A percentile compares a stretch with the other conserved stretches of the same genome.
These are phyloP conservation scores for Portunus trituberculatus DNA, from an alignment of 1,140 invertebrate genomes.

Conservation along the genomic window DNA sequence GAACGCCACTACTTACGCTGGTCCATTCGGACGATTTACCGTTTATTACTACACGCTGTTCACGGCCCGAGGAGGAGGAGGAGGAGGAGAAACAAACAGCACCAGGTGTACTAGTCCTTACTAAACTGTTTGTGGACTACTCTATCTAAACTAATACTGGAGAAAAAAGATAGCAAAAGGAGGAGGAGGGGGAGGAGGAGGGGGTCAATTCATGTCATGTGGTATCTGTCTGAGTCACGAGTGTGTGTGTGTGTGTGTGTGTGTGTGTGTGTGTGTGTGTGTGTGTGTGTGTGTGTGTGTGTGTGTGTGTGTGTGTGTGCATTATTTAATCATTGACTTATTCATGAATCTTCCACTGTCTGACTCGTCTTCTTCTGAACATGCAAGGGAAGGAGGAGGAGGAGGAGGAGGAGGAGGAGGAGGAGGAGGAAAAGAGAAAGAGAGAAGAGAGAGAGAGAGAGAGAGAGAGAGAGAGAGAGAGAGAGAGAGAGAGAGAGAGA, in stretches of 20 bases:
- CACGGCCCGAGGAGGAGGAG: too few species aligned
- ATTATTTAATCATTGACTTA: not conserved
- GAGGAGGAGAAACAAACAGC: too few species aligned
- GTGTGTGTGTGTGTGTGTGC: not conserved
- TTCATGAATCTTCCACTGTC: not conserved
- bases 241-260: not conserved
- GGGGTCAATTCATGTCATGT: not conserved
- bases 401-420: not conserved
- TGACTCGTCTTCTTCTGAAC: not conserved
- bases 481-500: not conserved
- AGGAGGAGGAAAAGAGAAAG: not conserved
- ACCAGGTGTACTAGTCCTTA: too few species aligned
- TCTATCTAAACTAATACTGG: too few species aligned
- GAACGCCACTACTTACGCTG: too few species aligned
- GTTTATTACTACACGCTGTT: not conserved
- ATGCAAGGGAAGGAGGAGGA: not conserved
- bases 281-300: slow-evolving; percentile 20
- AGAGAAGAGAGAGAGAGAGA: not conserved
- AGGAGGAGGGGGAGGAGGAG: not conserved
- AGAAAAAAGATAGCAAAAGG: too few species aligned
- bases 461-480: not conserved
- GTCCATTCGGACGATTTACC: too few species aligned
- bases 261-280: not conserved
- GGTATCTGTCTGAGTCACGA: not conserved
- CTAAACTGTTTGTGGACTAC: too few species aligned